Evolutionary conservation across 2,888 invertebrate genomes (phyloP).

Genomic region (Eremobia ochroleuca): DNA sequence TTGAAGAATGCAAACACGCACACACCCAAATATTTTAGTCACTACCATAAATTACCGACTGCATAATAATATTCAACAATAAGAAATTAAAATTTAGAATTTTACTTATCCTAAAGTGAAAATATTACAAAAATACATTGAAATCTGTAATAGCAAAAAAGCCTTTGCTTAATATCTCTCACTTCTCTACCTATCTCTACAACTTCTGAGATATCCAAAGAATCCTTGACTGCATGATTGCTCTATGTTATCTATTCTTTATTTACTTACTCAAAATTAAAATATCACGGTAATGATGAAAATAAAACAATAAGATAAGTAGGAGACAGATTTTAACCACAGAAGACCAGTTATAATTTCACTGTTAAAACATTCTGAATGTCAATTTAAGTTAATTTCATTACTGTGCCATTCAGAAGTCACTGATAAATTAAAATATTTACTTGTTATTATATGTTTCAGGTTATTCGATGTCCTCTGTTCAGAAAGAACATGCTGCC

Average conservation of each 20-base stretch:
- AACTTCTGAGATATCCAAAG: background rate
- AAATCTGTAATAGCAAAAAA: no score
- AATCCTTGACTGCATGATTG: background rate
- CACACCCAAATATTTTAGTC: background rate
- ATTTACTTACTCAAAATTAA: background rate
- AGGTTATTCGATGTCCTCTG: conserved; percentile 90
- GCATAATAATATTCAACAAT: background rate
- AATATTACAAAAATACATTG: no score
- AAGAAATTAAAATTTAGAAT: no score
- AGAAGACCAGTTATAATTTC: background rate
- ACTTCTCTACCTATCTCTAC: no score
- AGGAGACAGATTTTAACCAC: conserved; percentile 32
- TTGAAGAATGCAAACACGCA: background rate
- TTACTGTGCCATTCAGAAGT: conserved; percentile 18
- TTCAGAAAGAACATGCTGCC: conserved; percentile 86
- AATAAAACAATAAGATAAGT: background rate
- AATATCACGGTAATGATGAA: background rate
- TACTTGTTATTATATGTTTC: conserved; percentile 74
- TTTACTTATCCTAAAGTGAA: no score
- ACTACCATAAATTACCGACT: background rate
- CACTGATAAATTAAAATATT: conserved; percentile 33
- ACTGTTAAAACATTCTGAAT: conserved; percentile 3
- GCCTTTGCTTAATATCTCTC: no score
- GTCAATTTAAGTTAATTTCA: background rate
- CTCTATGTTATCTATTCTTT: background rate